Percentiles rank a stretch among this genome's conserved stretches.
Conservation (phyloP, 2,797 vertebrate species). For the Oreortyx pictus region DNA sequence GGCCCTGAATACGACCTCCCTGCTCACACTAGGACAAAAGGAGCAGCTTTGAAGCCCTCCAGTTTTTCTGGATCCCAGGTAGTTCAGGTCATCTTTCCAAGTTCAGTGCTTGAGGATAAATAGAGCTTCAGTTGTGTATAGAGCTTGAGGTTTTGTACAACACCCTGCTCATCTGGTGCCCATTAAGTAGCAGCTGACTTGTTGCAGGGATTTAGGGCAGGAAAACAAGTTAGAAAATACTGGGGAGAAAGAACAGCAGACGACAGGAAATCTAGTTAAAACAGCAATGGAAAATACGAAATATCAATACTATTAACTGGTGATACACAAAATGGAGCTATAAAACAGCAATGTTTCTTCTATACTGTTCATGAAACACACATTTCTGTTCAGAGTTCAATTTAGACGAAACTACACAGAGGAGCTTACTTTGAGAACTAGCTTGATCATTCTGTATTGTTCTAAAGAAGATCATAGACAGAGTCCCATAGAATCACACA, state of each 20-base stretch:
- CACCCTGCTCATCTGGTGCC: neutral
- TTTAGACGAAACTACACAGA: neutral
- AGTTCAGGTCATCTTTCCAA: neutral
- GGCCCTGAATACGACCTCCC: neutral
- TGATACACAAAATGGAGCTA: neutral
- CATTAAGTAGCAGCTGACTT: neutral
- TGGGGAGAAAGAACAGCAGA: neutral
- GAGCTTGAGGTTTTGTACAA: neutral
- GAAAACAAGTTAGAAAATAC: neutral
- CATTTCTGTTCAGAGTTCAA: neutral
- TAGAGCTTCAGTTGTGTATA: neutral
- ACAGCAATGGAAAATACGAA: neutral
- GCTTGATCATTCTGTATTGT: neutral
- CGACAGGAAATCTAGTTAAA: neutral
- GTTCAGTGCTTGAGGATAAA: neutral
- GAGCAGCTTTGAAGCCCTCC: neutral
- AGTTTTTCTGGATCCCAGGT: rapidly evolving
- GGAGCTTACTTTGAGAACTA: neutral
- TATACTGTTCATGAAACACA: neutral
- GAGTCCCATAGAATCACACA: no score
- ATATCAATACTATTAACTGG: neutral
- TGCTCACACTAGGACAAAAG: neutral
- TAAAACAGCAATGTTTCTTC: neutral
- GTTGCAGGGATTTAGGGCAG: neutral
- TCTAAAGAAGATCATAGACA: neutral